phyloP scores from a whole-genome alignment of 2,888 invertebrate species.

The Eupithecia vulgata region DNA sequence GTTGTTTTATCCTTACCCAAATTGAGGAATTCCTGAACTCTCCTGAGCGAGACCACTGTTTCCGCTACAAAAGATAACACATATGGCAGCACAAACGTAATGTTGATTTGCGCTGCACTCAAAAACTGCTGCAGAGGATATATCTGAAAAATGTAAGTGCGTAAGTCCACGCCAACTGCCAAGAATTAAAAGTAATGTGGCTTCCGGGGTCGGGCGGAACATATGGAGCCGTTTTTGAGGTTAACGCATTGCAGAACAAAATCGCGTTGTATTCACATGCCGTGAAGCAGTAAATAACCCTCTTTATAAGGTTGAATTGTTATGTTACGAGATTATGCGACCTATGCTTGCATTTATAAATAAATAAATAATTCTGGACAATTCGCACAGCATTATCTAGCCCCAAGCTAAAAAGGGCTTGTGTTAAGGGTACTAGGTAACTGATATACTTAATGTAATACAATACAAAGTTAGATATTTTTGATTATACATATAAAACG shows the following conservation, averaged over 20 bases:
- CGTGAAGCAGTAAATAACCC: slow-evolving; percentile 11
- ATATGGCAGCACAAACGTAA: slow-evolving; percentile 74
- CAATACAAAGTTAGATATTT: no score
- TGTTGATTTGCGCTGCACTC: slow-evolving; percentile 72
- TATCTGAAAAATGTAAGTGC: slow-evolving; percentile 62
- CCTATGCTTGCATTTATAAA: not conserved
- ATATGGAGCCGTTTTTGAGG: slow-evolving; percentile 33
- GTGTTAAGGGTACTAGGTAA: no score
- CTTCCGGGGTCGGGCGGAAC: slow-evolving; percentile 35
- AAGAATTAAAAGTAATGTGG: slow-evolving; percentile 42
- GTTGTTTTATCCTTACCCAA: slow-evolving; percentile 57
- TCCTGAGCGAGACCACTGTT: slow-evolving; percentile 74
- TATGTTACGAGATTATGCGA: not conserved
- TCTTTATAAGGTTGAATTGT: not conserved
- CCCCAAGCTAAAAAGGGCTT: no score
- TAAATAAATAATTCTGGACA: no score
- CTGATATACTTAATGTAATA: no score
- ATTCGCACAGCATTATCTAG: no score
- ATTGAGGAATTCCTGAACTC: slow-evolving; percentile 71
- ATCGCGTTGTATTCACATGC: slow-evolving; percentile 25
- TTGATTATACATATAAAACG: no score
- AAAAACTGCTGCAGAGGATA: slow-evolving; percentile 79
- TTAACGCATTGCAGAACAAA: slow-evolving; percentile 39
- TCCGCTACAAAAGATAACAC: slow-evolving; percentile 84
- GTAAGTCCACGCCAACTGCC: slow-evolving; percentile 37